Percentiles rank a stretch among this genome's conserved stretches.
Evolutionary conservation across 1,140 invertebrate species (phyloP).

Genomic region (Mizuhopecten yessoensis): DNA sequence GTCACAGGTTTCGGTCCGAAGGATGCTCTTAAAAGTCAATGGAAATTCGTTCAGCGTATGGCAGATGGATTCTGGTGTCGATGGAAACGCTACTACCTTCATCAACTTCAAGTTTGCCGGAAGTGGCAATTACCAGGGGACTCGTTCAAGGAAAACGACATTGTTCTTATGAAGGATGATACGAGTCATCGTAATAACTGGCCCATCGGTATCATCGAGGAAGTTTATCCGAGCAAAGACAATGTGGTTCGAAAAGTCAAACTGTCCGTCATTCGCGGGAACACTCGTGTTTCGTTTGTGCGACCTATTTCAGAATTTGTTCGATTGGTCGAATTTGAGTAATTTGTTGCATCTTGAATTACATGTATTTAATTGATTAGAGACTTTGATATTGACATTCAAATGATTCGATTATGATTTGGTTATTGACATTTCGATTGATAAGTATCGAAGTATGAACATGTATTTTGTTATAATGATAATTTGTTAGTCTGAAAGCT

Average conservation of each 20-base stretch:
- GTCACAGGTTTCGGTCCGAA: conserved; percentile 19
- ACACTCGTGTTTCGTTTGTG: not conserved
- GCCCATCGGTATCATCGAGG: not conserved
- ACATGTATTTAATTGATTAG: no score
- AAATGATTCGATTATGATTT: no score
- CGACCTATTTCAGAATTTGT: no score
- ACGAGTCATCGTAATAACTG: not conserved
- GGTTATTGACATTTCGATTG: no score
- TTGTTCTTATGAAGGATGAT: conserved; percentile 41
- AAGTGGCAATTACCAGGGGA: conserved; percentile 31
- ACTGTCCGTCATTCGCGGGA: not conserved
- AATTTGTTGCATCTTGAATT: no score
- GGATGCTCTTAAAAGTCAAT: conserved; percentile 41
- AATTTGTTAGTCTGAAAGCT: no score
- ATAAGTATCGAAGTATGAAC: no score
- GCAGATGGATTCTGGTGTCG: conserved; percentile 45
- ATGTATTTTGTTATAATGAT: no score
- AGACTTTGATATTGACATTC: no score
- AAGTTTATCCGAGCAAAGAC: conserved; percentile 41
- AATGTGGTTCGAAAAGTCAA: conserved; percentile 1
- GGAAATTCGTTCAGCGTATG: conserved; percentile 8
- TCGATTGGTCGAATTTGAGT: no score
- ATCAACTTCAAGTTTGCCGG: not conserved
- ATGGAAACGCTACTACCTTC: conserved; percentile 45
- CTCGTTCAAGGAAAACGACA: conserved; percentile 40